Evolutionary conservation across 2,888 invertebrate genomes (phyloP), one percentile per base, ranked within the genome.

Genomic region (Acleris cristana): DNA sequence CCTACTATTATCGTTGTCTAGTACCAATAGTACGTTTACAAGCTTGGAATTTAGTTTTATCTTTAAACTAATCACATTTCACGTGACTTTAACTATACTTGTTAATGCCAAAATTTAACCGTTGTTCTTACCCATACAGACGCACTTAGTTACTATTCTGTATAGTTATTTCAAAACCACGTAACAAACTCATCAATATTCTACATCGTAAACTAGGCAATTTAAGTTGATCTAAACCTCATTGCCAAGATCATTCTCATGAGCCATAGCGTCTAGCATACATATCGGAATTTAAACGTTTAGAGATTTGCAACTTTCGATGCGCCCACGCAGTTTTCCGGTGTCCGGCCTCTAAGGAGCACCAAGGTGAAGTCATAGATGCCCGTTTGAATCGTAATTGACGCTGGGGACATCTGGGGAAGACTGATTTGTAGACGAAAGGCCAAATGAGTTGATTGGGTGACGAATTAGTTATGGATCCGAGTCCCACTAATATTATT

Each of bases 231-330:
- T 61, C 55, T 56, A 60, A 60, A 57, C n/a, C 44, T 61, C 66
- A 66, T 66, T 66, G 56, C 52, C 58, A 58, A 63, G 48, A 53
- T 58, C 19, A 18, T 49, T 58, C 58, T 49, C 67, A 54, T 44
- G 44, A 30, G 44, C 21, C 57, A 21, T 57, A 34, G 62, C 53
- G 57, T 53, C 53, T 18, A 58, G 58, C 51, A 57, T 61, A 54
- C 49, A 26, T 58, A 67, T 62, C 23, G 21, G 53, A 58, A 53
- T 63, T 67, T 63, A 58, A 63, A 49, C 58, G 40, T 58, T 62
- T 58, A 45, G 61, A 67, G 63, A 67, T 58, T 58, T 53, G 63
- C 67, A 54, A 63, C 58, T 63, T 67, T 66, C 52, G 56, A 62
- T 51, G 26, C 56, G 44, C 34, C 34, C 34, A 4, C 40, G 10